Percentiles rank a stretch among this genome's conserved stretches.
Conservation (phyloP, 92 coral and sea anemone species). For the Heliopora coerulea region DNA sequence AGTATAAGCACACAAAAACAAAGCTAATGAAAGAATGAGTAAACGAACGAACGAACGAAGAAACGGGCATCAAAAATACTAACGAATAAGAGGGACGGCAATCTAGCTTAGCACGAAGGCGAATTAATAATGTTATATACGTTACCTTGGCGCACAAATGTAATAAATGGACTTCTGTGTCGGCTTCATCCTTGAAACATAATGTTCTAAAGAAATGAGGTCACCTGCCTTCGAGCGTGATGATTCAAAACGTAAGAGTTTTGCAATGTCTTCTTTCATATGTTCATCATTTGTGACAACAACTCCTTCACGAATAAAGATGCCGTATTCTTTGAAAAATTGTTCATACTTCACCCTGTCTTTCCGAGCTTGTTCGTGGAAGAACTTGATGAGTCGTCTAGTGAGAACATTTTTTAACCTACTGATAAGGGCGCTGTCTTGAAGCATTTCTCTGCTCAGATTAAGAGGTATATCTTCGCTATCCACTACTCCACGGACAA, state of each 20-base stretch:
- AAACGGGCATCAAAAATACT: not conserved
- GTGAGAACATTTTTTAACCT: constrained; percentile 81
- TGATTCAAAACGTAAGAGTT: constrained; percentile 86
- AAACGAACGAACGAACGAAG: no score
- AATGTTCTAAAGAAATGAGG: constrained; percentile 68
- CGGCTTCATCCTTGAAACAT: constrained; percentile 87
- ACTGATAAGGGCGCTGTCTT: constrained; percentile 87
- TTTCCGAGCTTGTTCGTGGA: constrained; percentile 76
- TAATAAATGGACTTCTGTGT: constrained; percentile 78
- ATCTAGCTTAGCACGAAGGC: no score
- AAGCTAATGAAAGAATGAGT: no score
- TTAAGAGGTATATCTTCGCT: constrained; percentile 97
- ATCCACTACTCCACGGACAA: constrained; percentile 96
- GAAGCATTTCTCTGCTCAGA: constrained; percentile 89
- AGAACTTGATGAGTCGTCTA: constrained; percentile 77
- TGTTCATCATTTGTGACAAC: constrained; percentile 78
- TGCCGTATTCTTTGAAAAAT: constrained; percentile 84
- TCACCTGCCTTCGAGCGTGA: constrained; percentile 84
- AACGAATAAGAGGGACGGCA: no score
- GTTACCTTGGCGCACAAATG: constrained; percentile 94
- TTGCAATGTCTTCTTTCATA: constrained; percentile 77
- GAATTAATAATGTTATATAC: no score
- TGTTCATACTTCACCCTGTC: constrained; percentile 93
- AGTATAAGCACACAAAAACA: no score
- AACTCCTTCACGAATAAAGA: constrained; percentile 87